These are phyloP conservation scores for Imbricaverruca yamaguchii DNA, from an alignment of 2,888 invertebrate genomes.

Conservation along the genomic window DNA sequence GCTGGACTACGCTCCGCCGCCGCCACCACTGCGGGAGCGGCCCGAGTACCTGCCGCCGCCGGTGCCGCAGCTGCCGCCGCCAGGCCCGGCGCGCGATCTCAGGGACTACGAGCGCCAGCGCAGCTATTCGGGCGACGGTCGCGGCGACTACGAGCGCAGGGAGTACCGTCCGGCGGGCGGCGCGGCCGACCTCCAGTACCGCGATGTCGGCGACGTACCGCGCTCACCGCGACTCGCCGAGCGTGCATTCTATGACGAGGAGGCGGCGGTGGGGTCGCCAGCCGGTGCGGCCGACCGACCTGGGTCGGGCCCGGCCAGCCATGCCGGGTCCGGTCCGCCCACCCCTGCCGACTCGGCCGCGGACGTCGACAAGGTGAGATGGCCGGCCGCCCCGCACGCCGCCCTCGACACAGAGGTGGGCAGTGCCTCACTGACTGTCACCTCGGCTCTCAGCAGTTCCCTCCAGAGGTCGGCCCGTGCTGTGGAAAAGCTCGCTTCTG, in stretches of 20 bases:
- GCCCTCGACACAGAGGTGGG: too few relatives aligned
- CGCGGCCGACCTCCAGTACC: background rate
- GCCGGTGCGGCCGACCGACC: background rate
- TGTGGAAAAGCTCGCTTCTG: too few relatives aligned
- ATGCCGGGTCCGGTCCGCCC: background rate
- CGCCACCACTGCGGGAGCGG: background rate
- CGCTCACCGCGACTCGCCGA: background rate
- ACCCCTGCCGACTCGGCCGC: background rate
- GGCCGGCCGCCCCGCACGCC: too few relatives aligned
- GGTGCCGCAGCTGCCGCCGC: background rate
- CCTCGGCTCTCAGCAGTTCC: too few relatives aligned
- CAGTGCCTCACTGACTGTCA: too few relatives aligned
- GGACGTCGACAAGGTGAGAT: background rate
- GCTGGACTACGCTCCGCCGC: background rate
- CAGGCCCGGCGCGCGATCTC: background rate
- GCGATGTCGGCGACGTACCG: background rate
- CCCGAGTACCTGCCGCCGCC: background rate
- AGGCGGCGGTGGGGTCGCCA: background rate
- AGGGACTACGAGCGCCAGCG: background rate
- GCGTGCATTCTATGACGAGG: background rate
- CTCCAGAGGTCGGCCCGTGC: too few relatives aligned
- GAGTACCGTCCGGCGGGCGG: background rate
- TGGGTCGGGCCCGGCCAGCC: background rate
- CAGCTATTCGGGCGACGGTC: background rate
- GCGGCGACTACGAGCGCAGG: background rate